Conservation (phyloP, 1,140 invertebrate genomes). For the Drosophila kikkawai region DNA sequence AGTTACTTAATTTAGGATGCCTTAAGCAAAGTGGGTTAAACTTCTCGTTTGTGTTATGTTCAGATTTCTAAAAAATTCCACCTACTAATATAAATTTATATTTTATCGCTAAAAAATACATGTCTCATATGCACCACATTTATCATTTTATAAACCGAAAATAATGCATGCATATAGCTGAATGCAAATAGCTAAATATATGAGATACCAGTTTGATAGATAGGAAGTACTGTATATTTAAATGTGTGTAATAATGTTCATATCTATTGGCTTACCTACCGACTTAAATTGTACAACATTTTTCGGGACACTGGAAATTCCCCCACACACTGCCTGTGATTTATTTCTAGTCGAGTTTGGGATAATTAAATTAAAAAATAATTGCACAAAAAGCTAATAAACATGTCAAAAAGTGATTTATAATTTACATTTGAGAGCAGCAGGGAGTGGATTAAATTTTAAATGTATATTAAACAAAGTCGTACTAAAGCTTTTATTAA, state of each 20-base stretch:
- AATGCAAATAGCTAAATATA: slow-evolving; percentile 47
- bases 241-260: not conserved
- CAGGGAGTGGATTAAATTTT: not conserved
- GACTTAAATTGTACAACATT: slow-evolving; percentile 3
- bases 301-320: not conserved
- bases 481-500: not conserved
- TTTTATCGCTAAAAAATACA: slow-evolving; percentile 25
- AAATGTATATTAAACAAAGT: not conserved
- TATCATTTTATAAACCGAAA: slow-evolving; percentile 51
- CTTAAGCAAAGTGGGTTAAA: slow-evolving; percentile 75
- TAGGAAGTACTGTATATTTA: slow-evolving; percentile 19
- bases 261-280: not conserved
- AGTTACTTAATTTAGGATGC: slow-evolving; percentile 70
- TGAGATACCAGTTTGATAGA: slow-evolving; percentile 23
- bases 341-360: slow-evolving; percentile 9
- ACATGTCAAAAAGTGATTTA: slow-evolving; percentile 21
- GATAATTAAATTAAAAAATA: slow-evolving; percentile 32
- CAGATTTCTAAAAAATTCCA: slow-evolving; percentile 9
- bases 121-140: slow-evolving; percentile 44
- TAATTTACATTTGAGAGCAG: slow-evolving; percentile 2
- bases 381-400: slow-evolving; percentile 14
- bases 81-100: slow-evolving; percentile 35
- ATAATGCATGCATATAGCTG: slow-evolving; percentile 30
- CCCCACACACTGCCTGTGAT: not conserved
- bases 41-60: slow-evolving; percentile 1